phyloP scores from a whole-genome alignment of 2,888 invertebrate genomes.

The Anagyrus pseudococci region DNA sequence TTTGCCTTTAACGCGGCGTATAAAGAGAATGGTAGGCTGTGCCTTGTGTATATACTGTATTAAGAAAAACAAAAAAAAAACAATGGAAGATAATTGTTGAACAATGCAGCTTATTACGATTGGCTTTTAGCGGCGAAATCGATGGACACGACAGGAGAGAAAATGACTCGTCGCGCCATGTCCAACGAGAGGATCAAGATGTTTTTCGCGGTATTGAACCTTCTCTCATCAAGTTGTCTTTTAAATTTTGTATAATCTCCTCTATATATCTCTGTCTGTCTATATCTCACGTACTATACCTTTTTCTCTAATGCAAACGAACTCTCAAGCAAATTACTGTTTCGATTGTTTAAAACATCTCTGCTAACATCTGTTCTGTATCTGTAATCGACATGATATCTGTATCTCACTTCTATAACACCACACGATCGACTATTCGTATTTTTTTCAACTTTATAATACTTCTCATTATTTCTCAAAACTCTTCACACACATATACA shows the following conservation, averaged over 20 bases:
- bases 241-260: neutral
- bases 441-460: no score
- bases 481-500: no score
- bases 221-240: conserved; percentile 14
- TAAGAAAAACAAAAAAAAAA: neutral
- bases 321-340: no score
- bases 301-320: conserved; percentile 4
- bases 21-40: no score
- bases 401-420: no score
- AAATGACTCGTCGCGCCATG: conserved; percentile 84
- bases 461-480: no score
- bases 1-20: no score
- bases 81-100: neutral
- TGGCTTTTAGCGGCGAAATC: conserved; percentile 58
- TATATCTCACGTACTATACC: conserved; percentile 3
- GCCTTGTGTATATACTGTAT: no score
- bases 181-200: conserved; percentile 93
- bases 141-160: conserved; percentile 75
- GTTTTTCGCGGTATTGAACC: conserved; percentile 82
- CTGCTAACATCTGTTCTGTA: no score
- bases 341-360: no score
- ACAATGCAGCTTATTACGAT: conserved; percentile 13
- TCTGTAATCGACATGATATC: no score
- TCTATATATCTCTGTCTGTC: conserved; percentile 3
- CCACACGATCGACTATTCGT: no score